Base-by-base conservation (phyloP, 2,113 vertebrate genomes). In the Neomonachus schauinslandi region DNA sequence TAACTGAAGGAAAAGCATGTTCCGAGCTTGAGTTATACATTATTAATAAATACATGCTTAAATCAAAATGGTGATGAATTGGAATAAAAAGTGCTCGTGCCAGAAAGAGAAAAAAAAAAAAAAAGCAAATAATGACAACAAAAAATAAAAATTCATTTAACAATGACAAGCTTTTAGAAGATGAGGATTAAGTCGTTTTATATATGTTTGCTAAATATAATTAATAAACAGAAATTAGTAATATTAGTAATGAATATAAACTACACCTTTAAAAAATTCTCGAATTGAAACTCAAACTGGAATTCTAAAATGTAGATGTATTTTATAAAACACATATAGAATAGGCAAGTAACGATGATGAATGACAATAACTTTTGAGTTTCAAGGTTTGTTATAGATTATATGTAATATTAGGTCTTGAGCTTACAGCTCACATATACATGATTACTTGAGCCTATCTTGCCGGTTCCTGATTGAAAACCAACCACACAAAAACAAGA, bases 251-350 rank as follows among this genome's bases (percentile, higher is more conserved):
- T 91, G 95, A 98, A 96, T 92, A 97, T 93, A 97, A 98, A 97
- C 91, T 89, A 97, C 61, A 98, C 97, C 94, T 98, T 97, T 97
- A 98, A 98, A 97, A 97, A 97, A 92, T 94, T 94, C 88, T 94
- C n/a, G 84, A 94, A 94, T 1, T 86, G 18, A 91, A 96, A 98
- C 9, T 65, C 7, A 83, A 95, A 82, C n/a, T 94, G 42, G 22
- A 94, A 83, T 94, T 82, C 94, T 85, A n/a, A 92, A 95, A 92
- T 82, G 81, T 91, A 22, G 76, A 67, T 72, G 22, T 24, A 88
- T 90, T 95, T 96, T 76, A 95, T 4, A 92, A 90, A 96, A 72
- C 14, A 97, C 55, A 91, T 1, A 82, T 3, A 93, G 16, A 85
- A 28, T 15, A 95, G 67, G 88, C 24, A 96, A 96, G 83, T 49